Base-by-base conservation (phyloP, 2,888 invertebrate species). In the Leucophenga montana region DNA sequence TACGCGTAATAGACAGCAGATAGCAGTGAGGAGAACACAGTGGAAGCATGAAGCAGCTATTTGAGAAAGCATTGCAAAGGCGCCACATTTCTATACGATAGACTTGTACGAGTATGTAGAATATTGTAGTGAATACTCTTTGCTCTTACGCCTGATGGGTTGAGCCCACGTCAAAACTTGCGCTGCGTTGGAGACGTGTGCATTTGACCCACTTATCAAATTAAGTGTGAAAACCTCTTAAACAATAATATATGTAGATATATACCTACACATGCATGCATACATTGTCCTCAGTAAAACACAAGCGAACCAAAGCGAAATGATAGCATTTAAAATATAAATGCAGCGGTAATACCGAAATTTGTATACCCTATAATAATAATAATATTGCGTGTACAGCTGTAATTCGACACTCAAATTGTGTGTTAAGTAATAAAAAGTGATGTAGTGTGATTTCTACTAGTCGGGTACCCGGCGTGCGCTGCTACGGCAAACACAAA, bases 141-240 rank as follows among this genome's bases (percentile, higher is more conserved):
- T 50, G 50, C 18, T 50, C n/a, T n/a, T 50, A 16, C 50, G 50
- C 9, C 50, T 50, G 18, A 50, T 18, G 18, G 1, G 50, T 18
- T 16, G 50, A n/a, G 50, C 39, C 39, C 39, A 39, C 11, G 39
- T 39, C 39, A 39, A 39, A 50, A 16, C 16, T 11, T 50, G 13
- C 50, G 50, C 18, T 16, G 48, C 46, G 62, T 13, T 22, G 22
- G 14, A 39, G 20, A 54, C 71, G 71, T 75, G 74, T 73, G 73
- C 71, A 71, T 76, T 73, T 76, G 76, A 74, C 76, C 74, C 73
- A 76, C 74, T 76, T 76, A 74, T 69, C 73, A 76, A 76, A 76
- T 76, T 76, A 76, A 76, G 76, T 72, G 76, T 72, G 68, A 76
- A 76, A 74, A 70, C 72, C 73, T 72, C 72, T 76, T 72, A 73